phyloP scores from a whole-genome alignment of 2,113 vertebrate species.

The Pyxicephalus adspersus region DNA sequence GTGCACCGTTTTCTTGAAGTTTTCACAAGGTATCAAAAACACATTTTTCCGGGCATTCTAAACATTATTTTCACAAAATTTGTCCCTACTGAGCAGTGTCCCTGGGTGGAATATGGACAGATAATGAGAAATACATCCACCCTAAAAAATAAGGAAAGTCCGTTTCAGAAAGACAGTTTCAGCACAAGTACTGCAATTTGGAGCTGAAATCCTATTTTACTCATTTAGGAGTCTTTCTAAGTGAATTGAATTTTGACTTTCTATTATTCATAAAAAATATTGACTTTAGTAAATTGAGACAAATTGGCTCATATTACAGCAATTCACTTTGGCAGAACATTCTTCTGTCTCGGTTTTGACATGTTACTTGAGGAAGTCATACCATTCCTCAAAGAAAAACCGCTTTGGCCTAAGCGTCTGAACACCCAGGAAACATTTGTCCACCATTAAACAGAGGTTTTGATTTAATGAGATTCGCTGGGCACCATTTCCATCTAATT shows the following conservation, averaged over 20 bases:
- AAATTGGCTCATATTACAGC: conserved; percentile 27
- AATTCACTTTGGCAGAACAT: neutral
- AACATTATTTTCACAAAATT: too few species aligned
- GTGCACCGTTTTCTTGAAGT: too few species aligned
- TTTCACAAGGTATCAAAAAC: too few species aligned
- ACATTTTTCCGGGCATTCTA: too few species aligned
- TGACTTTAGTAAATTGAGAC: conserved; percentile 49
- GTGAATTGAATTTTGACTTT: conserved; percentile 5
- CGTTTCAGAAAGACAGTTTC: too few species aligned
- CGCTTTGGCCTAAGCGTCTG: neutral
- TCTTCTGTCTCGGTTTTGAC: neutral
- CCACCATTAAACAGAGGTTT: conserved; percentile 31
- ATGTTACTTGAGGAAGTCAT: neutral
- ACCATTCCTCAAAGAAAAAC: neutral
- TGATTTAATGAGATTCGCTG: conserved; percentile 8
- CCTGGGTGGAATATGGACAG: too few species aligned
- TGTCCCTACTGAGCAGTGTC: too few species aligned
- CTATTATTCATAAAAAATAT: conserved; percentile 45
- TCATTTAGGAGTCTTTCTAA: neutral
- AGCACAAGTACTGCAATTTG: too few species aligned
- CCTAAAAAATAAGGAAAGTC: too few species aligned
- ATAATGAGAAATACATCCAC: too few species aligned
- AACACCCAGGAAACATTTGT: conserved; percentile 15
- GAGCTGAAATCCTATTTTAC: too few species aligned
- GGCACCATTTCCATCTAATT: neutral